Conservation (phyloP, 1,140 invertebrate genomes). For the Globodera rostochiensis region DNA sequence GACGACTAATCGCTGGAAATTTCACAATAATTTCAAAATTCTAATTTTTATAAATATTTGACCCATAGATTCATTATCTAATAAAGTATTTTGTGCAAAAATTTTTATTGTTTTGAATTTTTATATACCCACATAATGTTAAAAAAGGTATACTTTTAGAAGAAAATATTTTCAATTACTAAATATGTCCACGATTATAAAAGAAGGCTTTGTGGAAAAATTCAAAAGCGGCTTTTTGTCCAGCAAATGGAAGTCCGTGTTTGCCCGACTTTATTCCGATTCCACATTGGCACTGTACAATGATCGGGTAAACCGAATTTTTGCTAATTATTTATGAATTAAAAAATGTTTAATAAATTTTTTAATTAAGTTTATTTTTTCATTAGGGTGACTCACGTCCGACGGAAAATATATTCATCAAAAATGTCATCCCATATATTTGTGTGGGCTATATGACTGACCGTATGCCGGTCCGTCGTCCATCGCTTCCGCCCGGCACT, state of each 20-base stretch:
- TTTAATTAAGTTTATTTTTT: constrained; percentile 20
- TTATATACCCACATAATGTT: neutral
- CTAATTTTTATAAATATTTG: neutral
- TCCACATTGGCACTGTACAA: constrained; percentile 47
- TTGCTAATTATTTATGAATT: neutral
- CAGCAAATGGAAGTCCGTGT: constrained; percentile 48
- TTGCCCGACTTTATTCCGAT: constrained; percentile 44
- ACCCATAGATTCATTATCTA: neutral
- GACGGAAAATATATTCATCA: constrained; percentile 46
- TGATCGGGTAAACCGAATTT: constrained; percentile 34
- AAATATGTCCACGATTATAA: constrained; percentile 22
- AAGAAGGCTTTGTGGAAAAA: constrained; percentile 49
- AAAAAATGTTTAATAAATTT: neutral
- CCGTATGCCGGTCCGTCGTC: constrained; percentile 52
- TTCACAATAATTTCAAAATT: neutral
- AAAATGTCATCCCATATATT: constrained; percentile 60
- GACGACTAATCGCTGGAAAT: neutral
- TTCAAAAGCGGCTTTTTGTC: constrained; percentile 45
- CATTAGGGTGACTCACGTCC: constrained; percentile 52
- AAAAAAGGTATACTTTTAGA: neutral
- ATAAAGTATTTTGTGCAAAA: neutral
- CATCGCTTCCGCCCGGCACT: constrained; percentile 44
- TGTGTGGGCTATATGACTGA: constrained; percentile 56
- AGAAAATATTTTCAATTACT: neutral
- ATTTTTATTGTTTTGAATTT: neutral